Conservation (phyloP, 2,888 invertebrate species). For the Drosophila putrida region DNA sequence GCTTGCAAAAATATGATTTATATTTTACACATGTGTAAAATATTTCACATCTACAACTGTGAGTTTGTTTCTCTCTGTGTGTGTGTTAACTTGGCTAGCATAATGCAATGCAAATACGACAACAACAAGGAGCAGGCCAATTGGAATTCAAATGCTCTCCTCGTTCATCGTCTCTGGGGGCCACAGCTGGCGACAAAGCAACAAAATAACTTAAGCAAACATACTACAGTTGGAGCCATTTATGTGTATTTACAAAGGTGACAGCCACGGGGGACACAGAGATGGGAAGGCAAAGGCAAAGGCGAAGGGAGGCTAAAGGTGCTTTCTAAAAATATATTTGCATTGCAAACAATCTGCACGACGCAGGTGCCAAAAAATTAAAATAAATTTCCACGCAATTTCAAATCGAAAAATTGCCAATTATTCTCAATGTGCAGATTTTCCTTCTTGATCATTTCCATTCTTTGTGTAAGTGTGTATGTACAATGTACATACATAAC, state of each 20-base stretch:
- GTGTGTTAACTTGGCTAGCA: conserved; percentile 47
- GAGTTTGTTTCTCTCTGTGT: conserved; percentile 18
- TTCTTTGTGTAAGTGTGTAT: background rate
- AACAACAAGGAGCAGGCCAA: conserved; percentile 39
- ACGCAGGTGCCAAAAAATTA: conserved; percentile 68
- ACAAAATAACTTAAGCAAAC: conserved; percentile 72
- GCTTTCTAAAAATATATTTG: conserved; percentile 69
- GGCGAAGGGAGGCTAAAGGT: conserved; percentile 5
- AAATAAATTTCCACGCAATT: conserved; percentile 81
- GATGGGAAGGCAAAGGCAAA: background rate
- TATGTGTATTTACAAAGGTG: conserved; percentile 28
- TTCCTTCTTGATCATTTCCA: conserved; percentile 34
- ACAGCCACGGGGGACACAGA: background rate
- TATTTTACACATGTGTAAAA: conserved; percentile 68
- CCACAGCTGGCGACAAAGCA: conserved; percentile 67
- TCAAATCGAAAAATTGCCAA: conserved; percentile 71
- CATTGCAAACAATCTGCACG: conserved; percentile 62
- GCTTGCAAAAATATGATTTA: conserved; percentile 76
- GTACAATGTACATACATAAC: conserved; percentile 13
- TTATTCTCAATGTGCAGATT: conserved; percentile 64
- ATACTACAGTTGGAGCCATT: conserved; percentile 57
- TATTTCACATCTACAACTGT: conserved; percentile 48
- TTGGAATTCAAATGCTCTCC: conserved; percentile 46
- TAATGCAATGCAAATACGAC: conserved; percentile 76
- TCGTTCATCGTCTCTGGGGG: conserved; percentile 8